Evolutionary conservation across 2,888 invertebrate species (phyloP).

Genomic region (Idaea aversata): DNA sequence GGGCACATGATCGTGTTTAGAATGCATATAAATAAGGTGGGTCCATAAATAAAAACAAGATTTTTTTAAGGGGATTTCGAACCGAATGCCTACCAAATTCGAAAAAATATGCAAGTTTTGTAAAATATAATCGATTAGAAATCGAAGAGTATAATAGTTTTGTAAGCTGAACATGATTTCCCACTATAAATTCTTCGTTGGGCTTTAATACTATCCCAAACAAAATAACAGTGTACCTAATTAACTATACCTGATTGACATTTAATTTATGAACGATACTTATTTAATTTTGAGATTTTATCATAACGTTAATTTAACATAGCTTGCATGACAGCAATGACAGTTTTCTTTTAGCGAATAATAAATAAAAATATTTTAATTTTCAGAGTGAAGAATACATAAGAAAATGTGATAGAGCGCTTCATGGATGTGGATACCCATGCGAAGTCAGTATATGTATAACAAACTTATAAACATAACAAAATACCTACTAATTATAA

Average conservation of each 20-base stretch:
- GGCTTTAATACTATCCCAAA: too few relatives aligned
- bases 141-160: too few relatives aligned
- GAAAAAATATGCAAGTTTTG: too few relatives aligned
- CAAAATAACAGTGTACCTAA: too few relatives aligned
- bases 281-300: too few relatives aligned
- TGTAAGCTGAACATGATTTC: too few relatives aligned
- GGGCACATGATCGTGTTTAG: slow-evolving; percentile 70
- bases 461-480: not conserved
- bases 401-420: slow-evolving; percentile 50
- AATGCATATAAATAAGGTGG: slow-evolving; percentile 72
- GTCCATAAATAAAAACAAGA: not conserved
- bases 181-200: too few relatives aligned
- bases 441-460: slow-evolving; percentile 62
- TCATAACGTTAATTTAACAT: not conserved
- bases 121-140: too few relatives aligned
- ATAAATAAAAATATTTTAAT: slow-evolving; percentile 7
- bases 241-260: too few relatives aligned
- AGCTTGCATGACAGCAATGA: not conserved
- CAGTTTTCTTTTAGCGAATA: not conserved
- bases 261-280: too few relatives aligned
- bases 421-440: slow-evolving; percentile 45
- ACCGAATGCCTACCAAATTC: too few relatives aligned
- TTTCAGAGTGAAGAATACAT: slow-evolving; percentile 70
- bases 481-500: not conserved
- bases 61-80: too few relatives aligned